Evolutionary conservation across 1,140 invertebrate species (phyloP), one percentile per base, ranked within the genome.

Genomic region (Cydia splendana): DNA sequence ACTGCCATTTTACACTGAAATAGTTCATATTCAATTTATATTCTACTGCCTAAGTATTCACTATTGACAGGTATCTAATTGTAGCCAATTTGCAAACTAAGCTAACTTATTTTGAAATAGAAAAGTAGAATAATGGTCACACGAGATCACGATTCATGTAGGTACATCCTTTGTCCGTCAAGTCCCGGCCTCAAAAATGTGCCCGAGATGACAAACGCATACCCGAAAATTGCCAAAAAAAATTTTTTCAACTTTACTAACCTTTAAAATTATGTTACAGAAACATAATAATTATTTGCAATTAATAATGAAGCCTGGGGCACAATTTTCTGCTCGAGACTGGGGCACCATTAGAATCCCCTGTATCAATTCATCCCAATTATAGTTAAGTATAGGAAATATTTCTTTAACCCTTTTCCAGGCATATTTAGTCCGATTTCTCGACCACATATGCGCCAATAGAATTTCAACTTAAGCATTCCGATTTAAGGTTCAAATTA

Each of bases 1-100:
- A 83, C 81, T 81, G 80, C 81, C 80, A 83, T 78, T 78, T 79
- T 81, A 75, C 34, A 75, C 62, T 76, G 67, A 83, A 65, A 42
- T 76, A 79, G 78, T 57, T 24, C 62, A 76, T 78, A 81, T 79
- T 78, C 34, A 71, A 71, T 71, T 71, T 45, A 13, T 71, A 71
- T 71, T 18, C n/a, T 71, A 71, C 30, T 3, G 5, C 67, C 34
- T 42, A 71, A 42, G 67, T 42, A 71, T 42, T 45, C 7, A 71
- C 10, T 71, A 71, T 62, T 0, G 38, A 38, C 34, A 71, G 15
- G 13, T 71, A 71, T 38, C 13, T 38, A 34, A 69, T 4, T 71
- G 38, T 71, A 71, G 67, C 34, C 67, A 71, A 18, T 71, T 18
- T 4, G 4, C 12, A 42, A 20, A 42, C 15, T 18, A 71, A 42